phyloP scores from a whole-genome alignment of 2,797 vertebrate genomes.

The Squalus acanthias region DNA sequence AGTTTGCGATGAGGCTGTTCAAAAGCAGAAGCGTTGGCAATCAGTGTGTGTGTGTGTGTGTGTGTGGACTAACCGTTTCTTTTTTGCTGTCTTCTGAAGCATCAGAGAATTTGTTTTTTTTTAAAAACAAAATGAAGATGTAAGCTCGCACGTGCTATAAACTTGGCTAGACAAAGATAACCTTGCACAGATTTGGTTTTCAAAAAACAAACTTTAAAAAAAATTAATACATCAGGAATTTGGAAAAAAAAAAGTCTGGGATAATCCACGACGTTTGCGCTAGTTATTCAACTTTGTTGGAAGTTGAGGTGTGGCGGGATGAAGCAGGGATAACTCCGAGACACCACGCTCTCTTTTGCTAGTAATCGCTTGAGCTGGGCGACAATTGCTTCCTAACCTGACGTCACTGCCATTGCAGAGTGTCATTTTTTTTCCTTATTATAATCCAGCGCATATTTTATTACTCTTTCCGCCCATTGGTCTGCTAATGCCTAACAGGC shows the following conservation, averaged over 20 bases:
- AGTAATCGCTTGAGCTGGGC: conserved; percentile 80
- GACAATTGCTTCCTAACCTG: conserved; percentile 84
- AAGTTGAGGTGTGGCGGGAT: conserved; percentile 77
- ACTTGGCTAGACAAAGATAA: conserved; percentile 34
- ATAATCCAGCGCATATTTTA: conserved; percentile 64
- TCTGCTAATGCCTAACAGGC: conserved; percentile 46
- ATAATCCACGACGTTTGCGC: conserved; percentile 61
- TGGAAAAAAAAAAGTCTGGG: conserved; percentile 50
- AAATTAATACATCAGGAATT: conserved; percentile 46
- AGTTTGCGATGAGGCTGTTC: conserved; percentile 25
- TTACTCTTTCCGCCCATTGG: conserved; percentile 70
- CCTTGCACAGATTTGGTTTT: neutral
- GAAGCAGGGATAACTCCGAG: conserved; percentile 68
- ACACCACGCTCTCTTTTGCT: conserved; percentile 75
- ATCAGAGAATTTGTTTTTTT: conserved; percentile 41
- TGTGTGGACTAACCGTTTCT: conserved; percentile 40
- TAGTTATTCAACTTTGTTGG: conserved; percentile 74
- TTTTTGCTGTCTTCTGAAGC: conserved; percentile 29
- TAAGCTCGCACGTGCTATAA: conserved; percentile 43
- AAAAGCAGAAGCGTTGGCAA: conserved; percentile 24
- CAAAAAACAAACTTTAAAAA: conserved; percentile 41
- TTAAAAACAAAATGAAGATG: conserved; percentile 40
- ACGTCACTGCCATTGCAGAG: conserved; percentile 78
- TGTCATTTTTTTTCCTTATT: conserved; percentile 70
- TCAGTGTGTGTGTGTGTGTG: conserved; percentile 38